Conservation (phyloP, 2,888 invertebrate species). For the Eupithecia subumbrata region DNA sequence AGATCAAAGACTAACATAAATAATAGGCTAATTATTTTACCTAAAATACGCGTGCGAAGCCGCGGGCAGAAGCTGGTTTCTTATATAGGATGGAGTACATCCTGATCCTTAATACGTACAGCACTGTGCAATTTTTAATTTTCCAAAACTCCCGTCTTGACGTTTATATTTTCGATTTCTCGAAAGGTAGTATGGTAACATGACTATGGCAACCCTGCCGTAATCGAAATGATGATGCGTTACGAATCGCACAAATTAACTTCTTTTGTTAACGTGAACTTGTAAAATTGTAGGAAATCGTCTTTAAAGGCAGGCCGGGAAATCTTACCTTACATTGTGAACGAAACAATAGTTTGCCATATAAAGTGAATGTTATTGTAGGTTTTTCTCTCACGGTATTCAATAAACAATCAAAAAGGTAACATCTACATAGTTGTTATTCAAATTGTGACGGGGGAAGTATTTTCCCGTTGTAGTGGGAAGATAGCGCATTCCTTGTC, state of each 20-base stretch:
- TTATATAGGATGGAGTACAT: no score
- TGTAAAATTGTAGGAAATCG: slow-evolving; percentile 58
- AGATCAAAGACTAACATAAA: no score
- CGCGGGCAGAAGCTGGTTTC: no score
- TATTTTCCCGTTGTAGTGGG: slow-evolving; percentile 13
- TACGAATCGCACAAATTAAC: slow-evolving; percentile 73
- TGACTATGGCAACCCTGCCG: slow-evolving; percentile 43
- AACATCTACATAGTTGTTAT: slow-evolving; percentile 15
- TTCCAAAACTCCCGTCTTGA: not conserved
- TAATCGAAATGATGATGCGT: slow-evolving; percentile 72
- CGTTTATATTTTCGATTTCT: not conserved
- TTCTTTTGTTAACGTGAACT: slow-evolving; percentile 65
- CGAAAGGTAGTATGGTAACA: not conserved
- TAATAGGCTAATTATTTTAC: no score
- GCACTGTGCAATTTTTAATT: not conserved
- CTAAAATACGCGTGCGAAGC: no score
- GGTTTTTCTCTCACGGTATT: slow-evolving; percentile 42
- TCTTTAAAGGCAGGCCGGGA: slow-evolving; percentile 48
- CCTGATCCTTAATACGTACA: no score
- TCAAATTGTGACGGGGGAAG: slow-evolving; percentile 13
- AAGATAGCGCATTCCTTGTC: slow-evolving; percentile 8
- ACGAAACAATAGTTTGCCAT: slow-evolving; percentile 37
- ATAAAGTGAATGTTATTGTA: slow-evolving; percentile 37
- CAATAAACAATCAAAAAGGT: slow-evolving; percentile 37
- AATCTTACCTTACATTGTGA: slow-evolving; percentile 42